Evolutionary conservation across 2,113 vertebrate species (phyloP), one percentile per base, ranked within the genome.

Genomic region (Capreolus pygargus): DNA sequence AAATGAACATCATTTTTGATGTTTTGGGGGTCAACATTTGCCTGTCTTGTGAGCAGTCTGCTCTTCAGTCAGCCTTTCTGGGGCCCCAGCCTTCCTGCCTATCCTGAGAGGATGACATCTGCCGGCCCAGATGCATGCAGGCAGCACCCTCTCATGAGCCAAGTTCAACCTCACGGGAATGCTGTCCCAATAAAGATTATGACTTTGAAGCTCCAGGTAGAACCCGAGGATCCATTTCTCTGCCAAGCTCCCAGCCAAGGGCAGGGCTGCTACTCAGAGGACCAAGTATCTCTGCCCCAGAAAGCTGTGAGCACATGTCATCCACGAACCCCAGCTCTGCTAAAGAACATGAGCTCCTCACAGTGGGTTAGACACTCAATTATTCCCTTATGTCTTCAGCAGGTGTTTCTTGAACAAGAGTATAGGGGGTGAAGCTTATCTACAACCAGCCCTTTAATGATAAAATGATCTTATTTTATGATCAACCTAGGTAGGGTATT

Each of bases 101-200:
- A 92, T 13, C 13, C 54, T 7, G 0, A 14, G 13, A 30, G 21
- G 33, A 6, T 1, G 28, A 45, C 70, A 17, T 15, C 15, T 21
- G 17, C 3, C 0, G 11, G 23, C 23, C 17, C 43, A 11, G 21
- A 50, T 4, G 17, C 33, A 16, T 0, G 4, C 17, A 83, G 17
- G 27, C 54, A 86, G 25, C 16, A 5, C 47, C 16, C 27, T 83
- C 74, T 86, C 47, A 28, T 23, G n/a, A 84, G 64, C 43, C 4
- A 8, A 19, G 25, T 52, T 58, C 92, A 85, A 12, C 7, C 14
- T 5, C 21, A 12, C 15, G 3, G 28, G 3, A 27, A 28, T 67
- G 33, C 30, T 17, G 12, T 39, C 50, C 14, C 81, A 90, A 45
- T 33, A 54, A 4, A 70, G 36, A 50, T 67, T 85, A 15, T 50